These are phyloP conservation scores for Cephus pygmeus DNA, from an alignment of 2,888 invertebrate species.

Conservation along the genomic window DNA sequence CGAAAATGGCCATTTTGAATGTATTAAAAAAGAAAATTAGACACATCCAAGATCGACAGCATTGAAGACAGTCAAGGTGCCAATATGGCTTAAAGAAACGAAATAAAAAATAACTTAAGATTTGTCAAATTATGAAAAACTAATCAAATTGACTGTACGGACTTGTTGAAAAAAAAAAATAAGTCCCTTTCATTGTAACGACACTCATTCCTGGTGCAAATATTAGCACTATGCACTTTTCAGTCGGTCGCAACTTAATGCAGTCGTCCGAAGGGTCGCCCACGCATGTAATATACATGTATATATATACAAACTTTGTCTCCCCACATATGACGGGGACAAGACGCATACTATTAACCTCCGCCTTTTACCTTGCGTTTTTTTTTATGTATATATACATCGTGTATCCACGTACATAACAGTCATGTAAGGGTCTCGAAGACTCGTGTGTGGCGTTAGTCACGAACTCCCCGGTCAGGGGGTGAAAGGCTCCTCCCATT, in stretches of 20 bases:
- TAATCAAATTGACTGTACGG: neutral
- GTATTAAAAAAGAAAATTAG: too few species aligned
- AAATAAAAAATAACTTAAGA: too few species aligned
- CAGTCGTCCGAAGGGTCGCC: constrained; percentile 33
- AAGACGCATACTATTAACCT: neutral
- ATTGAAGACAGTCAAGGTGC: too few species aligned
- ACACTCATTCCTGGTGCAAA: constrained; percentile 18
- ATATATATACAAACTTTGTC: constrained; percentile 1
- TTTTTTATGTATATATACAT: neutral
- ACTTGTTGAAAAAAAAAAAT: neutral
- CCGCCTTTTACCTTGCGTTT: neutral
- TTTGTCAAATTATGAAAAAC: neutral
- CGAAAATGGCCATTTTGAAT: neutral
- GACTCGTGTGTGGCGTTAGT: constrained; percentile 17
- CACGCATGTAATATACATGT: constrained; percentile 27
- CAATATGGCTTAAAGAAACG: too few species aligned
- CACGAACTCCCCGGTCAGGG: constrained; percentile 17
- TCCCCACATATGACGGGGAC: neutral
- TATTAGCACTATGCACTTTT: constrained; percentile 32
- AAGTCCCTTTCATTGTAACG: neutral
- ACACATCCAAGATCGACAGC: too few species aligned
- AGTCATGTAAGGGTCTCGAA: neutral
- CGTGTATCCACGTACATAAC: neutral
- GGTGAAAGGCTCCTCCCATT: constrained; percentile 16
- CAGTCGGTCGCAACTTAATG: constrained; percentile 35